Percentiles rank a stretch among this genome's conserved stretches.
Conservation (phyloP, 2,888 invertebrate species). For the Hedya salicella region DNA sequence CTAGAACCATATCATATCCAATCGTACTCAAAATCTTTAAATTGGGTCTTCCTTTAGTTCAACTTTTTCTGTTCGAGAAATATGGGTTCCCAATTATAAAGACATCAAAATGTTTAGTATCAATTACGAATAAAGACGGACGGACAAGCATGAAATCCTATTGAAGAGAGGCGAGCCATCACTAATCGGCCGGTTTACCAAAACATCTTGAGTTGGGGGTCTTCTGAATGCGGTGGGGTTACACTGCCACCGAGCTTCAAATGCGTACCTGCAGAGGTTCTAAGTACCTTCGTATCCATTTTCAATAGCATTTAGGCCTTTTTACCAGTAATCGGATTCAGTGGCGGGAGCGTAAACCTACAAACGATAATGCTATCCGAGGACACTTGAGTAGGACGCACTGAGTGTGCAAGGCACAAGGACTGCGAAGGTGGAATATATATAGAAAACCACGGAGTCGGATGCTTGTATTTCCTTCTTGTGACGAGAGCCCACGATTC, state of each 20-base stretch:
- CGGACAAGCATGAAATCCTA: constrained; percentile 56
- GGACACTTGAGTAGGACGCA: no score
- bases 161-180: constrained; percentile 41
- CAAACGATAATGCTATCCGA: no score
- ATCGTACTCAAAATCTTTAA: neutral
- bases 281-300: no score
- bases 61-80: constrained; percentile 11
- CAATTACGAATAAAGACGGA: constrained; percentile 47
- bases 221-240: constrained; percentile 25
- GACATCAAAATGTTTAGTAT: constrained; percentile 42
- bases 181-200: constrained; percentile 49
- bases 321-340: no score
- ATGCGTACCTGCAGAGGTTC: neutral
- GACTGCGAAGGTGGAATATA: no score
- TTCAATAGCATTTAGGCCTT: no score
- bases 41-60: neutral
- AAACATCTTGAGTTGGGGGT: constrained; percentile 43
- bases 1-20: neutral
- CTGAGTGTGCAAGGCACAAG: no score
- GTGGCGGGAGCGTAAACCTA: no score
- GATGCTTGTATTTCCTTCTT: no score
- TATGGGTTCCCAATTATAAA: constrained; percentile 34
- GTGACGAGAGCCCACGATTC: no score
- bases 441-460: no score
- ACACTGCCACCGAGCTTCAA: neutral